Evolutionary conservation across 2,113 vertebrate species (phyloP), one percentile per base, ranked within the genome.

Genomic region (Nycticryphes semicollaris): DNA sequence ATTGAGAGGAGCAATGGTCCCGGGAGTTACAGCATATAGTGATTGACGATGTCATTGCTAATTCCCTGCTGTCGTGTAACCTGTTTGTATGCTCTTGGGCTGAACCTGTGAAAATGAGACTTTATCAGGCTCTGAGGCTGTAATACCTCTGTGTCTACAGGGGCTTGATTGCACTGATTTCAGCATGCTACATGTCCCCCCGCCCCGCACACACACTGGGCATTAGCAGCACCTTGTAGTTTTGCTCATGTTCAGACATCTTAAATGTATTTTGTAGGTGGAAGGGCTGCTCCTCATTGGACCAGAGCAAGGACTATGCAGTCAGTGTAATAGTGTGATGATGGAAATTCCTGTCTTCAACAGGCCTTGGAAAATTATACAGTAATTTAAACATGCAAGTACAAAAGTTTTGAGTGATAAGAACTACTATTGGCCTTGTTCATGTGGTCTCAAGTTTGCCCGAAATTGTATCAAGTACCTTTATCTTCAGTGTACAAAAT

Each of bases 141-240:
- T 35, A 39, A 39, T 50, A 24, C 12, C 14, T 50, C 31, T 57
- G 50, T 23, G 2, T 25, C 23, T n/a, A 2, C n/a, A n/a, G n/a
- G 45, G 17, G 28, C 72, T 70, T 5, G 9, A 13, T 37, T 41
- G 31, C 53, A 9, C 62, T 37, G 9, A 2, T n/a, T 72, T 66
- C 37, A 19, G 39, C 23, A 12, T 12, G 22, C 9, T 14, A 48
- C 23, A 7, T 22, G 31, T 9, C 10, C 5, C 19, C 19, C 24
- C 1, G 4, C 1, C 2, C 53, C 48, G 3, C 2, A 6, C n/a
- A 41, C 60, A 23, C 35, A 7, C 35, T 25, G 50, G 23, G 4
- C 3, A 0, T 27, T n/a, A 45, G 31, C 64, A 64, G 35, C n/a
- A 37, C 14, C 37, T 41, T 37, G 18, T 25, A 20, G 53, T 56